Evolutionary conservation across 2,888 invertebrate genomes (phyloP).

Genomic region (Digitonthophagus gazella): DNA sequence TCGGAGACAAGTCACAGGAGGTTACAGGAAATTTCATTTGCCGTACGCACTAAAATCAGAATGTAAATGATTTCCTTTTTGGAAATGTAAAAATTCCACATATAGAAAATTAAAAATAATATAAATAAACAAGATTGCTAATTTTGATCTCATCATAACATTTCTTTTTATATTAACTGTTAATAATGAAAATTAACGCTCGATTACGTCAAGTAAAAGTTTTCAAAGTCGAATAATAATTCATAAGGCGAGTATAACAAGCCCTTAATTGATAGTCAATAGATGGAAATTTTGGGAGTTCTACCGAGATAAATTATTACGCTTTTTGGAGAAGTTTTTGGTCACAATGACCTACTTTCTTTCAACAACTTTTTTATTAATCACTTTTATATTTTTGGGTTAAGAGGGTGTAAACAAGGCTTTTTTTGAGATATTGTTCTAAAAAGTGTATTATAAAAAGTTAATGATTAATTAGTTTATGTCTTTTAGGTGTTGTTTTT

Average conservation of each 20-base stretch:
- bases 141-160: too few species aligned
- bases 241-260: conserved; percentile 10
- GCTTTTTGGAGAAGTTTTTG: neutral
- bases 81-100: conserved; percentile 40
- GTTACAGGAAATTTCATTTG: conserved; percentile 1
- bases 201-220: neutral
- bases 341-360: conserved; percentile 1
- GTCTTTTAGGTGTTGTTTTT: too few species aligned
- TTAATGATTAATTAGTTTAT: too few species aligned
- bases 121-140: too few species aligned
- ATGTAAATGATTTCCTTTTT: conserved; percentile 1
- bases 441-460: too few species aligned
- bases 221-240: conserved; percentile 7
- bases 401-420: neutral
- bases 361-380: conserved; percentile 14
- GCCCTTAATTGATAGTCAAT: conserved; percentile 16
- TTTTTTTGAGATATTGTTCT: neutral
- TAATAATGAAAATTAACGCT: conserved; percentile 3
- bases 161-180: too few species aligned
- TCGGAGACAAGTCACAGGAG: conserved; percentile 15
- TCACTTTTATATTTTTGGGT: conserved; percentile 3
- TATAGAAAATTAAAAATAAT: too few species aligned
- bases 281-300: conserved; percentile 7
- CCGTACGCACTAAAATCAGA: conserved; percentile 11
- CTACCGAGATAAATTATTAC: conserved; percentile 12